These are phyloP conservation scores for Ophonus ardosiacus DNA, from an alignment of 2,888 invertebrate genomes.

Conservation along the genomic window DNA sequence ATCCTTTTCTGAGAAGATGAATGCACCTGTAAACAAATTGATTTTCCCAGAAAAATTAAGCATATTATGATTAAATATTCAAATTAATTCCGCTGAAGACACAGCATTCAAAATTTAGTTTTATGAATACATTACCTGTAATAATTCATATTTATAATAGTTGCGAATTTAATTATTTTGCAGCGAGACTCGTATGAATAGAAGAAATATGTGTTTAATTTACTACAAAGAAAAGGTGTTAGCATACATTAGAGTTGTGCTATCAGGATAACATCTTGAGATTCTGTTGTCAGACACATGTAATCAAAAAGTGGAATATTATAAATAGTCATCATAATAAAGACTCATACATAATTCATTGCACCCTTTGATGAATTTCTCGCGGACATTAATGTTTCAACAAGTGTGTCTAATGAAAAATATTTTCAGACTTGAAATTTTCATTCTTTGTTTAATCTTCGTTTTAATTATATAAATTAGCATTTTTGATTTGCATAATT, in stretches of 20 bases:
- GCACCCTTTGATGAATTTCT: slow-evolving; percentile 41
- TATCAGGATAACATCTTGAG: slow-evolving; percentile 18
- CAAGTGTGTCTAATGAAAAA: slow-evolving; percentile 46
- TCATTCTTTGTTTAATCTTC: slow-evolving; percentile 29
- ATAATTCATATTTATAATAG: slow-evolving; percentile 38
- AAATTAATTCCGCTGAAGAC: slow-evolving; percentile 1
- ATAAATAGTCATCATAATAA: slow-evolving; percentile 44
- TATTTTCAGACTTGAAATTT: slow-evolving; percentile 31
- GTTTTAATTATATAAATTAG: slow-evolving; percentile 34
- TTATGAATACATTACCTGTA: slow-evolving; percentile 35
- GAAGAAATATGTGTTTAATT: slow-evolving; percentile 41
- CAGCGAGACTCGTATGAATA: slow-evolving; percentile 7
- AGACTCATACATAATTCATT: slow-evolving; percentile 6
- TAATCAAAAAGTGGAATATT: slow-evolving; percentile 45
- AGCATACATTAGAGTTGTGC: slow-evolving; percentile 38
- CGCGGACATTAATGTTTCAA: slow-evolving; percentile 33
- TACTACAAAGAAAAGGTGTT: slow-evolving; percentile 45
- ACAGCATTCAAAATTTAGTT: slow-evolving; percentile 3
- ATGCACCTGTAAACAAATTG: background rate
- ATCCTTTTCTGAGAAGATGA: too few species aligned
- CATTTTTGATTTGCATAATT: slow-evolving; percentile 44
- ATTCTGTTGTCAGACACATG: slow-evolving; percentile 42
- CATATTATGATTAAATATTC: background rate
- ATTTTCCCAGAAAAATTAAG: background rate
- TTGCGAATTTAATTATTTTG: slow-evolving; percentile 36